phyloP scores from a whole-genome alignment of 2,888 invertebrate species.

The Rhorus exstirpatorius region DNA sequence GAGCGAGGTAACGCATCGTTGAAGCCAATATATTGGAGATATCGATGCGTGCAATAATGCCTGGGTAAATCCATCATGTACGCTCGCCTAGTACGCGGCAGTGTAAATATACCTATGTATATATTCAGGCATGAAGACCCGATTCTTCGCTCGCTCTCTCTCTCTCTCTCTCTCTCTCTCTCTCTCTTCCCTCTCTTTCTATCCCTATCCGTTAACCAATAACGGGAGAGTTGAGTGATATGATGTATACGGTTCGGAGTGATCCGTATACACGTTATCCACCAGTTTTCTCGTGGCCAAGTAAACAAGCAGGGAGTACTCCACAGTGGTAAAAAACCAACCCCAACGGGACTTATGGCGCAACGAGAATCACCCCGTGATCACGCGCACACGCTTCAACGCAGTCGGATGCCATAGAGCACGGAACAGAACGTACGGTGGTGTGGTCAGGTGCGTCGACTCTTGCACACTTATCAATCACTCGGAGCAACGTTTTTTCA shows the following conservation, averaged over 20 bases:
- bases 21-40: constrained; percentile 70
- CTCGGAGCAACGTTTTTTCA: constrained; percentile 70
- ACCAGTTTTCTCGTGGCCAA: constrained; percentile 15
- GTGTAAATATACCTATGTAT: constrained; percentile 49
- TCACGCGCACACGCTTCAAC: background rate
- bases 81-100: constrained; percentile 69
- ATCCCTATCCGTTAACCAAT: constrained; percentile 6
- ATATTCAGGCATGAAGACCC: constrained; percentile 24
- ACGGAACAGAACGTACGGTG: constrained; percentile 69
- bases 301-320: background rate
- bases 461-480: constrained; percentile 79
- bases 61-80: constrained; percentile 77
- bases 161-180: background rate
- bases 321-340: background rate
- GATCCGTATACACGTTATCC: constrained; percentile 2
- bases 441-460: constrained; percentile 74
- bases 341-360: constrained; percentile 15
- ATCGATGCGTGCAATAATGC: constrained; percentile 74
- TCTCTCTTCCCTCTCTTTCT: background rate
- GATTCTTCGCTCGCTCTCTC: background rate
- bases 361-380: background rate
- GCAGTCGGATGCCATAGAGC: constrained; percentile 25
- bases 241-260: too few species aligned
- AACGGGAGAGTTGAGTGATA: background rate
- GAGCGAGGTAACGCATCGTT: constrained; percentile 40